Conservation (phyloP, 1,140 invertebrate species). For the Solen grandis region DNA sequence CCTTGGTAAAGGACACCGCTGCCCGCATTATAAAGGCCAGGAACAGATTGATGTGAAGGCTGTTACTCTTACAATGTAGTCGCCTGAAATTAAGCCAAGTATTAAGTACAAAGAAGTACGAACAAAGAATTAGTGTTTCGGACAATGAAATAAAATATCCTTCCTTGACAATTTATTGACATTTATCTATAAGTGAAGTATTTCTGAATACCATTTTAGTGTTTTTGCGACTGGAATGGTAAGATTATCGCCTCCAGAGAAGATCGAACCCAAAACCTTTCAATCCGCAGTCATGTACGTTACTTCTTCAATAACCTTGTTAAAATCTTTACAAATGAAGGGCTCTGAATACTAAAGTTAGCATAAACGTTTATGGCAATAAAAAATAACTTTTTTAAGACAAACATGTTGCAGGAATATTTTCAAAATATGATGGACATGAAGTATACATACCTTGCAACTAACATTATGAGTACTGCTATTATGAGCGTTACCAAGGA, state of each 20-base stretch:
- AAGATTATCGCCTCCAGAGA: constrained; percentile 82
- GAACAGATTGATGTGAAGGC: constrained; percentile 88
- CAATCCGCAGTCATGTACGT: too few species aligned
- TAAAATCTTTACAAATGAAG: too few species aligned
- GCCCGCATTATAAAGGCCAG: constrained; percentile 87
- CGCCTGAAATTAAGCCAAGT: constrained; percentile 82
- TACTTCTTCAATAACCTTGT: too few species aligned
- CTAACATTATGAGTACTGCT: constrained; percentile 86
- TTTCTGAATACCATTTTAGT: neutral
- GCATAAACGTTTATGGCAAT: too few species aligned
- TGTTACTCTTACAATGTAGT: constrained; percentile 86
- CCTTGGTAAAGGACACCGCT: constrained; percentile 84
- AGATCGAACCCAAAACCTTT: too few species aligned
- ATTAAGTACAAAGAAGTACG: neutral
- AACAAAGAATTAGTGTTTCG: neutral
- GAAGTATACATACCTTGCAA: too few species aligned
- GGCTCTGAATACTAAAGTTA: too few species aligned
- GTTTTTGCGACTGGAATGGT: neutral
- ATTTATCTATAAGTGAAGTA: neutral
- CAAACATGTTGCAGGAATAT: too few species aligned
- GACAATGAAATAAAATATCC: neutral
- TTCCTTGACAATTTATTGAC: neutral
- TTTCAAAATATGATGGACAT: too few species aligned
- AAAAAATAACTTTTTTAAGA: too few species aligned
- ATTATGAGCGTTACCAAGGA: constrained; percentile 86